Base-by-base conservation (phyloP, 2,797 vertebrate genomes). In the Simalia tracyae region DNA sequence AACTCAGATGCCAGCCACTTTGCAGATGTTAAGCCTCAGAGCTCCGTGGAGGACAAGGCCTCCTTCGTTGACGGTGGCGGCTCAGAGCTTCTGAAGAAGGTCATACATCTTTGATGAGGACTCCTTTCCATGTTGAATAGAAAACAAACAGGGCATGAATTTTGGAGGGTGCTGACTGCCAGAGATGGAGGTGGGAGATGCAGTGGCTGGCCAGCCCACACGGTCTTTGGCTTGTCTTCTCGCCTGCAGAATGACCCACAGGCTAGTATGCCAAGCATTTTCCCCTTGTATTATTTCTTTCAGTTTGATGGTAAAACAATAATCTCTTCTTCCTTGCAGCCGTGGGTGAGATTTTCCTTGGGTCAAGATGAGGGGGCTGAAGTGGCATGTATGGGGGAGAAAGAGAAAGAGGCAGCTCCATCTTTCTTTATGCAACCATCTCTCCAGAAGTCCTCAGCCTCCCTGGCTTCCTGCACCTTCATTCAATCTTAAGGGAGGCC, bases 61-160 rank as follows among this genome's bases (percentile, higher is more conserved):
- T 90, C 90, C 66, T 9, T 31, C 7, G 91, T 64, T 85, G 42
- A 86, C 1, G 22, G n/a, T 10, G 31, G 86, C 8, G 26, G 89
- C 91, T 91, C 54, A 56, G 68, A 86, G 76, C 28, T 86, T 84
- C 93, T 72, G 28, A 68, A 92, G 87, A 89, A 85, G 14, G 61
- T 0, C 57, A 85, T 92, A 92, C 93, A 94, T 91, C 89, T 92
- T 90, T 84, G 91, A 46, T 57, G 76, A 91, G 85, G 66, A 36
- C n/a, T n/a, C 50, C 15, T 0, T 72, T 90, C 61, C 46, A 5
- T 57, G 46, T 5, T 0, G 0, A 86, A 81, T 42, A 3, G 26
- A 0, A 11, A 60, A 5, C 19, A 50, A 42, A 61, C 31, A 22
- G 60, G 92, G 19, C 7, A 31, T 90, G 94, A 60, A 60, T 14